Percentiles rank a stretch among this genome's conserved stretches.
Conservation (phyloP, 2,888 invertebrate genomes). For the Drosophila algonquin region DNA sequence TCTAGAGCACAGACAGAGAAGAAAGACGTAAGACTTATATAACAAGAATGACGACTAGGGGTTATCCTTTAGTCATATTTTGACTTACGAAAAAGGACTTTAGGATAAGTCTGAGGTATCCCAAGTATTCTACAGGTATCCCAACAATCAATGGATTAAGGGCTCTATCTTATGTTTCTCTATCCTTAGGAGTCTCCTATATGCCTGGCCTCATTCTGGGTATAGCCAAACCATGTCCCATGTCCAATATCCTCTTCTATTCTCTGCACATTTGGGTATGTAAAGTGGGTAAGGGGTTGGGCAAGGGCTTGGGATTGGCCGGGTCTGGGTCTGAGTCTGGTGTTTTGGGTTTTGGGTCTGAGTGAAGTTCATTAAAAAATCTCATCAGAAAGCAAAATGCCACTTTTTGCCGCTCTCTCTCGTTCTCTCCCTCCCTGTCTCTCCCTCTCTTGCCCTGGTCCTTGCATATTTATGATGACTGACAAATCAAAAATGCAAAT, state of each 20-base stretch:
- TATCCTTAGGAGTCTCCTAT: no score
- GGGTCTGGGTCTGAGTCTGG: neutral
- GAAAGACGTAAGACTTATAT: neutral
- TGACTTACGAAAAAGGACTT: no score
- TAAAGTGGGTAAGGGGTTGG: slow-evolving; percentile 6
- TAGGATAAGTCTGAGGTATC: no score
- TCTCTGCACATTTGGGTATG: neutral
- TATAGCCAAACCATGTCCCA: no score
- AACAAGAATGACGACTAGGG: slow-evolving; percentile 13
- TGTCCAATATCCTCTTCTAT: neutral
- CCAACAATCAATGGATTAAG: no score
- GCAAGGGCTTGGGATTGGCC: neutral
- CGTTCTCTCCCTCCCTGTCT: slow-evolving; percentile 10
- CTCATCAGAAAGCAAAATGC: slow-evolving; percentile 46
- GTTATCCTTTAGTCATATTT: neutral
- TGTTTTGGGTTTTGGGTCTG: slow-evolving; percentile 1
- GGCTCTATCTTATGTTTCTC: no score
- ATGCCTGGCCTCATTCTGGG: no score
- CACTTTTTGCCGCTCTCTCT: slow-evolving; percentile 31
- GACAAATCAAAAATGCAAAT: slow-evolving; percentile 80
- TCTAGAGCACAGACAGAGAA: slow-evolving; percentile 6
- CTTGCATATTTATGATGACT: slow-evolving; percentile 73
- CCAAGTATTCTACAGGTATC: no score
- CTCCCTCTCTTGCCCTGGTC: slow-evolving; percentile 22
- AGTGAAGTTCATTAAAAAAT: slow-evolving; percentile 48